Percentiles rank a stretch among this genome's conserved stretches.
phyloP scores from a whole-genome alignment of 2,113 vertebrate species.

The Rhegmatorhina hoffmannsi region DNA sequence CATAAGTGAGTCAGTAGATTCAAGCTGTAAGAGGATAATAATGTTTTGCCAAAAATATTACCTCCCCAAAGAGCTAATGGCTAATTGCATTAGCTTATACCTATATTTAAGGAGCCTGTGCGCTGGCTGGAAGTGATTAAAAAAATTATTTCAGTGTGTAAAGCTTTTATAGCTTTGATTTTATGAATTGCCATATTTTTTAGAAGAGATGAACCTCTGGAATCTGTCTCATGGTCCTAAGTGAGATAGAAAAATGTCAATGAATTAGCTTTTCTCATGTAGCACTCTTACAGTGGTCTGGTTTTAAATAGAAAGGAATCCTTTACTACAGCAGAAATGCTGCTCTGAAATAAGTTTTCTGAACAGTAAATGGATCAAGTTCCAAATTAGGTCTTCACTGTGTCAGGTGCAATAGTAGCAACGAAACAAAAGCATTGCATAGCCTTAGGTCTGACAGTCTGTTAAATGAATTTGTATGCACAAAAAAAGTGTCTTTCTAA shows the following conservation, averaged over 20 bases:
- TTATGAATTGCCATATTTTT: not conserved
- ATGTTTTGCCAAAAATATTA: not conserved
- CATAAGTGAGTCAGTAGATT: not conserved
- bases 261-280: not conserved
- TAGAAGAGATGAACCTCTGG: not conserved
- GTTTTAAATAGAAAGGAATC: not conserved
- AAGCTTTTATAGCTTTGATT: not conserved
- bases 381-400: conserved; percentile 29
- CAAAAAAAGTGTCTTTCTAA: conserved; percentile 24
- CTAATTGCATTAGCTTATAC: not conserved
- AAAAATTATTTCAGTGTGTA: not conserved
- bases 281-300: not conserved
- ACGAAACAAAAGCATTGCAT: not conserved
- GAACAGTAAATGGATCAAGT: not conserved
- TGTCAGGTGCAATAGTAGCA: conserved; percentile 23
- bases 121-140: not conserved
- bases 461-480: conserved; percentile 55
- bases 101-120: not conserved
- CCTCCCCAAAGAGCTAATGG: not conserved
- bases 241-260: not conserved
- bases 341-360: not conserved
- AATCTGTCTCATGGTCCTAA: not conserved
- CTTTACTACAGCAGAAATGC: not conserved
- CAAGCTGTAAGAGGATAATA: not conserved
- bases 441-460: conserved; percentile 39